These are phyloP conservation scores for Platyscapa corneri DNA, from an alignment of 1,140 invertebrate genomes.

Conservation along the genomic window DNA sequence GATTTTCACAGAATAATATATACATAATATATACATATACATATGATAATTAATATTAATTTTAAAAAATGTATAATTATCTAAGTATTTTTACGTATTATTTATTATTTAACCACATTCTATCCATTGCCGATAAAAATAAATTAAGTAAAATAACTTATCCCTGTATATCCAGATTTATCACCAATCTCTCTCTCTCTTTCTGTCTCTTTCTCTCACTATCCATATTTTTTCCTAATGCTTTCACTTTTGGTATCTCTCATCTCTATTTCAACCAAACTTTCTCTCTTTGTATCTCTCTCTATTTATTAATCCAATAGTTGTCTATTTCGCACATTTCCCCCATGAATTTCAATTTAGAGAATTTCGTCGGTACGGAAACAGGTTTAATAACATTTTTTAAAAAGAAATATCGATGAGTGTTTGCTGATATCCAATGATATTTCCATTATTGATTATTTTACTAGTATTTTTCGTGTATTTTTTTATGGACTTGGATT, in stretches of 20 bases:
- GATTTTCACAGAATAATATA: too few relatives aligned
- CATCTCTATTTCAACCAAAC: neutral
- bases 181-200: too few relatives aligned
- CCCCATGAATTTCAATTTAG: neutral
- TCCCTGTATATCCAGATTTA: too few relatives aligned
- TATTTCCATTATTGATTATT: neutral
- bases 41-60: too few relatives aligned
- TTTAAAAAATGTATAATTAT: too few relatives aligned
- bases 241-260: neutral
- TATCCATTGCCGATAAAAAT: too few relatives aligned
- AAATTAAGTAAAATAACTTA: too few relatives aligned
- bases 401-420: neutral
- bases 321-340: neutral
- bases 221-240: too few relatives aligned
- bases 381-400: neutral
- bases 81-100: too few relatives aligned
- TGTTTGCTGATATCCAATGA: neutral
- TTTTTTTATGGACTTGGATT: neutral
- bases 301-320: neutral
- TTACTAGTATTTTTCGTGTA: neutral
- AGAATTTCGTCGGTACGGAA: neutral
- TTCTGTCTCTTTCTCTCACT: too few relatives aligned
- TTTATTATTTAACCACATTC: too few relatives aligned
- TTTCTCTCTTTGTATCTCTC: neutral
- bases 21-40: too few relatives aligned